phyloP scores from a whole-genome alignment of 2,888 invertebrate genomes.

The Lithophane socia region DNA sequence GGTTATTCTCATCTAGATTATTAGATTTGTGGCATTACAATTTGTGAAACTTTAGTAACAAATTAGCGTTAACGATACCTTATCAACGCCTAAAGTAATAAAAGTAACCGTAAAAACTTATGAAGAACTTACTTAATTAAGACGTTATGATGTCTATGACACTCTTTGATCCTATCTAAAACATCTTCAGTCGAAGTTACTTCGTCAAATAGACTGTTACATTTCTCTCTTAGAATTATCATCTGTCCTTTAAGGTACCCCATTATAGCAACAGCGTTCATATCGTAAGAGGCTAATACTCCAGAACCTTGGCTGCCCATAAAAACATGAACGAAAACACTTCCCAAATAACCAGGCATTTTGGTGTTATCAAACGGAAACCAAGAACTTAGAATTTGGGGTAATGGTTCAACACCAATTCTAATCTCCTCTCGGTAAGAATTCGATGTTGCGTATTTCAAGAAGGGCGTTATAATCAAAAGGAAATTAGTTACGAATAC shows the following conservation, averaged over 20 bases:
- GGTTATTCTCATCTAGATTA: not conserved
- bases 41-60: conserved; percentile 11
- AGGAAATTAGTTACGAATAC: conserved; percentile 72
- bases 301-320: conserved; percentile 75
- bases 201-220: conserved; percentile 71
- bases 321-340: conserved; percentile 71
- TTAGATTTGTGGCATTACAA: conserved; percentile 4
- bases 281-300: conserved; percentile 76
- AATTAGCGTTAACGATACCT: conserved; percentile 15
- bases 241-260: conserved; percentile 81
- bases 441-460: conserved; percentile 71
- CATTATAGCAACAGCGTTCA: conserved; percentile 78
- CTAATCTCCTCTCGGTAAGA: conserved; percentile 72
- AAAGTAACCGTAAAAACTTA: conserved; percentile 28
- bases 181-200: conserved; percentile 56
- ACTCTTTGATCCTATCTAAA: conserved; percentile 76
- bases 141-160: conserved; percentile 78
- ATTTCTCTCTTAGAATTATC: conserved; percentile 74
- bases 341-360: conserved; percentile 77
- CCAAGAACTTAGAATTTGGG: conserved; percentile 81
- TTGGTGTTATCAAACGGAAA: conserved; percentile 80
- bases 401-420: conserved; percentile 73
- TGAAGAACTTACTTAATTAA: conserved; percentile 74
- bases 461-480: conserved; percentile 72
- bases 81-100: conserved; percentile 16